phyloP scores from a whole-genome alignment of 1,140 invertebrate species.

The Drosophila tsacasi region DNA sequence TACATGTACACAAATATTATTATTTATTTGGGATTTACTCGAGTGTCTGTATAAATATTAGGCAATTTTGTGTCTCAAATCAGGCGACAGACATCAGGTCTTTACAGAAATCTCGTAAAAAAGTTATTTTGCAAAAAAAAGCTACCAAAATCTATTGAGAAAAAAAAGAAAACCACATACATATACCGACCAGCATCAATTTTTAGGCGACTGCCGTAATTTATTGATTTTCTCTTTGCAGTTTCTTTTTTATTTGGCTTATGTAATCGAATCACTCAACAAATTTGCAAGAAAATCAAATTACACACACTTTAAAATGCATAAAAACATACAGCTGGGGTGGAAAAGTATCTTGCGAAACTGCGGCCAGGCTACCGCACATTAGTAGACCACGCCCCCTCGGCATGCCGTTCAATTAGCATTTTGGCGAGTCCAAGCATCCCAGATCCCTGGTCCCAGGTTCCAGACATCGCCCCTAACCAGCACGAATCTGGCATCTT shows the following conservation, averaged over 20 bases:
- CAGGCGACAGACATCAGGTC: slow-evolving; percentile 16
- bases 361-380: slow-evolving; percentile 29
- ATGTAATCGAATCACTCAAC: slow-evolving; percentile 73
- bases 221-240: slow-evolving; percentile 54
- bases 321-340: slow-evolving; percentile 23
- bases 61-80: slow-evolving; percentile 20
- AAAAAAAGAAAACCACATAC: slow-evolving; percentile 4
- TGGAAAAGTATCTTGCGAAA: slow-evolving; percentile 1
- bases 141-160: slow-evolving; percentile 25
- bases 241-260: slow-evolving; percentile 43
- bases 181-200: neutral
- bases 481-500: slow-evolving; percentile 61
- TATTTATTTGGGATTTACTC: slow-evolving; percentile 31
- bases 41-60: slow-evolving; percentile 3
- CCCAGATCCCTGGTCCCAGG: slow-evolving; percentile 9
- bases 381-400: slow-evolving; percentile 69
- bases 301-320: slow-evolving; percentile 65
- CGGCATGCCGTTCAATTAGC: slow-evolving; percentile 63
- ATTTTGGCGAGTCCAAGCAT: slow-evolving; percentile 48
- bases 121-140: slow-evolving; percentile 21
- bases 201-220: slow-evolving; percentile 26
- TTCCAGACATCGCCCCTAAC: slow-evolving; percentile 53
- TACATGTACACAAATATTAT: slow-evolving; percentile 33
- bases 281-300: slow-evolving; percentile 75
- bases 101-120: slow-evolving; percentile 25